Evolutionary conservation across 1,140 invertebrate species (phyloP).

Genomic region (Tribolium madens): DNA sequence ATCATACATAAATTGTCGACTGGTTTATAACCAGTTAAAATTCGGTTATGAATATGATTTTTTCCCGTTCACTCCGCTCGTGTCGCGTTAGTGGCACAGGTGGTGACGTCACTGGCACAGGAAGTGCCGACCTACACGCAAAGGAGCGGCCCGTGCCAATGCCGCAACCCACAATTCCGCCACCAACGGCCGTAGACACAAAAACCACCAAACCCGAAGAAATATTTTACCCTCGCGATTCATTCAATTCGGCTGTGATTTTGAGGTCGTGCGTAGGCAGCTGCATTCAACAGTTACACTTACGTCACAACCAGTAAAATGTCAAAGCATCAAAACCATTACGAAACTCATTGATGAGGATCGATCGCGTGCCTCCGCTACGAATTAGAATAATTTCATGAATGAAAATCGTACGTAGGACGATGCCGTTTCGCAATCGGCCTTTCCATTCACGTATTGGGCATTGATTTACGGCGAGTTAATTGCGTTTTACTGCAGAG

Average conservation of each 20-base stretch:
- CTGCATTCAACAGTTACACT: constrained; percentile 51
- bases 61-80: neutral
- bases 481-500: neutral
- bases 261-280: constrained; percentile 36
- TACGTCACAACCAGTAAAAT: constrained; percentile 50
- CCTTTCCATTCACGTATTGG: constrained; percentile 34
- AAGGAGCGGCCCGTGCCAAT: constrained; percentile 59
- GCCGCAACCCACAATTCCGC: constrained; percentile 53
- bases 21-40: neutral
- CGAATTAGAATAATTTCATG: constrained; percentile 53
- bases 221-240: neutral
- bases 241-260: neutral
- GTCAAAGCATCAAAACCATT: constrained; percentile 47
- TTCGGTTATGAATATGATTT: neutral
- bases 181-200: constrained; percentile 49
- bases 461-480: neutral
- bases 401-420: constrained; percentile 45
- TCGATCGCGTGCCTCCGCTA: constrained; percentile 49
- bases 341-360: constrained; percentile 51
- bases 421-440: constrained; percentile 37
- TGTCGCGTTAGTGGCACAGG: constrained; percentile 46
- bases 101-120: constrained; percentile 56
- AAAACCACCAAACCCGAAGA: neutral
- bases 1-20: neutral
- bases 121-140: constrained; percentile 57